Evolutionary conservation across 2,797 vertebrate species (phyloP), one percentile per base, ranked within the genome.

Genomic region (Anabacerthia variegaticeps): DNA sequence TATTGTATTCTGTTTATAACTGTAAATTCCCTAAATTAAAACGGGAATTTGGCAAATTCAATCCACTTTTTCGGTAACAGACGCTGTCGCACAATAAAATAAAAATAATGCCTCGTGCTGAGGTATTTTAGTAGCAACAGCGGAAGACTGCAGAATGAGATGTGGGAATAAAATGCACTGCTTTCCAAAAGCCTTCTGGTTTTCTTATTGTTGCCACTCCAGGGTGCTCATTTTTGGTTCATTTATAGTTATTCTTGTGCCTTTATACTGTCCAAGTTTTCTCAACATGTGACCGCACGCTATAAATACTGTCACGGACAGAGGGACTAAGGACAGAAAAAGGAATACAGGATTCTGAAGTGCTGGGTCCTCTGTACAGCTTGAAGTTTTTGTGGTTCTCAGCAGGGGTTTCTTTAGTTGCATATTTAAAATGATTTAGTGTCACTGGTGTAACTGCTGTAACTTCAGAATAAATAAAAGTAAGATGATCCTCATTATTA

Each of bases 181-280:
- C 95, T 97, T 97, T 97, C 85, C 95, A 93, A 87, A 96, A 94
- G 63, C 59, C 61, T 91, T 69, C 66, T 86, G 79, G 67, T 90
- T 97, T 97, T 95, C 78, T 96, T 95, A 58, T 95, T 92, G 72
- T 89, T 71, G 41, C 81, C 79, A 2, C 72, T 84, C 43, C 0
- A 4, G 49, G 62, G 15, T 89, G 58, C 86, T 94, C 68, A 51
- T 81, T 95, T 95, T 76, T 91, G 24, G 15, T 88, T 95, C 54
- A 68, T 93, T 96, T 82, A 11, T 85, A 41, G 75, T 93, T 94
- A 87, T 94, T 95, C 71, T 79, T 85, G 55, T 86, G 83, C 85
- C 71, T 92, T 91, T 82, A 15, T 56, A 48, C 24, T 2, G 1
- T 90, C 80, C 89, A 88, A 92, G 56, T 84, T 95, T 89, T 49